Conservation (phyloP, 2,888 invertebrate species). For the Campoplex nolae region DNA sequence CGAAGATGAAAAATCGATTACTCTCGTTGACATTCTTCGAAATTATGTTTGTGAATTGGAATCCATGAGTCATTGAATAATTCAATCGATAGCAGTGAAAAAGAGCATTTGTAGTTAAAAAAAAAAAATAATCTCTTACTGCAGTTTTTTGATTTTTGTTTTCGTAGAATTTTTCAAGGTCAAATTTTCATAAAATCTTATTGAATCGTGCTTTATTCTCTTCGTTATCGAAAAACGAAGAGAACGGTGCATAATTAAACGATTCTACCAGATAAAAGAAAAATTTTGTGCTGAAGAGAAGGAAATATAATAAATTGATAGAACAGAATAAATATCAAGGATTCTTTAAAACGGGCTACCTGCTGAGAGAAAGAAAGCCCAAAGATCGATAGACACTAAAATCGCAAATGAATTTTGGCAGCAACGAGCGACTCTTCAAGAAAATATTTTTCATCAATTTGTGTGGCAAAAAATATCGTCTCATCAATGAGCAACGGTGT, state of each 20-base stretch:
- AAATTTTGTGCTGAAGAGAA: background rate
- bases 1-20: background rate
- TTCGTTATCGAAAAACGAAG: no score
- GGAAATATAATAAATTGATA: background rate
- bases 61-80: background rate
- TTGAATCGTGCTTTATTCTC: no score
- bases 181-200: no score
- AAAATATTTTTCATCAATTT: conserved; percentile 88
- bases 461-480: conserved; percentile 87
- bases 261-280: no score
- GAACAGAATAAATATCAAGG: conserved; percentile 3
- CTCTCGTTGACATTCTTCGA: background rate
- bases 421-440: conserved; percentile 85
- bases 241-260: no score
- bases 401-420: conserved; percentile 87
- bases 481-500: conserved; percentile 86
- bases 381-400: conserved; percentile 85
- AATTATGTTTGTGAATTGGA: background rate
- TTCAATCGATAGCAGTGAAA: background rate
- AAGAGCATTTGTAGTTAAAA: background rate
- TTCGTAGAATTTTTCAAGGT: no score
- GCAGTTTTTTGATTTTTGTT: no score
- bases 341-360: conserved; percentile 69
- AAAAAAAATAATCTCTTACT: no score
- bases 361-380: conserved; percentile 84